Base-by-base conservation (phyloP, 1,140 invertebrate species). In the Halictus rubicundus region DNA sequence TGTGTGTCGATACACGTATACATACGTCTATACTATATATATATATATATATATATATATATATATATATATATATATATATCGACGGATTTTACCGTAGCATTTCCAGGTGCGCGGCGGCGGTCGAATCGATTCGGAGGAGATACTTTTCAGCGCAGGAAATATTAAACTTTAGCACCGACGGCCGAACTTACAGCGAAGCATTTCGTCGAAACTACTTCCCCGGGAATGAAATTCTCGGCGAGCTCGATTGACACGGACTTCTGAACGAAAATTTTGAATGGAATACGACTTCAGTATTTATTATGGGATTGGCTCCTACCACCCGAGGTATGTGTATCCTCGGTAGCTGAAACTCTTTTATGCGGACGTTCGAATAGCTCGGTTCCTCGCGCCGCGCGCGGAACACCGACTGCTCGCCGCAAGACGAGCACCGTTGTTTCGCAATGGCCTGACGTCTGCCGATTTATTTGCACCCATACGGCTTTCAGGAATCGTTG, bases 201-300 rank as follows among this genome's bases (percentile, higher is more conserved):
- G 21, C 57, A 25, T 25, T n/a, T 25, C 57, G n/a, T 14, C 57
- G 57, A 25, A 59, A 25, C 57, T 25, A n/a, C 57, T 59, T 59
- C 57, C 32, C 21, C 25, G 60, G 25, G 25, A 61, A 61, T 61
- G 32, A 25, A 10, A 57, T 52, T n/a, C 54, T 21, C 19, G 5
- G 19, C 54, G 21, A 6, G 19, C 54, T 57, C 54, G 54, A 59
- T 59, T 25, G 57, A 59, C 23, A 59, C 23, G 23, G n/a, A 25
- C 9, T 14, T 59, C 57, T 14, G n/a, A 25, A 59, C 57, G 57
- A 59, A 32, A 59, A 59, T 59, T 59, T 59, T 59, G 57, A 59
- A 59, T 25, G n/a, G 57, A 59, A 59, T 59, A 59, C 57, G 57
- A 57, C n/a, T 57, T n/a, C 54, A n/a, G 54, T 57, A 57, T 57